Evolutionary conservation across 2,888 invertebrate species (phyloP).

Genomic region (Phytoseiulus persimilis): DNA sequence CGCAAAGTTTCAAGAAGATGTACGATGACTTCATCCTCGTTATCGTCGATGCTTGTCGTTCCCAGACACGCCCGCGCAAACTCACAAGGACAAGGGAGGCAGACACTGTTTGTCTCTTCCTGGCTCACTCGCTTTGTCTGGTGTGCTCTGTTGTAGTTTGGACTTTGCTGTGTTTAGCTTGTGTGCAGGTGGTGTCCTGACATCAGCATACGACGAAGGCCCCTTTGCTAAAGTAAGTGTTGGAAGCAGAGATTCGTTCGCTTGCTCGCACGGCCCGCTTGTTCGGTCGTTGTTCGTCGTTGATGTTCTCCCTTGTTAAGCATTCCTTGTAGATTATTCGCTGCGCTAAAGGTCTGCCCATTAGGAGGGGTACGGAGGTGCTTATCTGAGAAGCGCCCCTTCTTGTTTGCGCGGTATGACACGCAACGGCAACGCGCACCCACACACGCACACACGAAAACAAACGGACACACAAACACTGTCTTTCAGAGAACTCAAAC

Average conservation of each 20-base stretch:
- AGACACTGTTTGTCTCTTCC: neutral
- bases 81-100: neutral
- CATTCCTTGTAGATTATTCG: slow-evolving; percentile 5
- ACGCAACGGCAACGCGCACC: neutral
- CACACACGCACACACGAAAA: neutral
- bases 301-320: slow-evolving; percentile 5
- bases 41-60: neutral
- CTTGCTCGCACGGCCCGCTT: neutral
- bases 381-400: neutral
- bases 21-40: neutral
- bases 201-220: neutral
- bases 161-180: neutral
- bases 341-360: slow-evolving; percentile 5
- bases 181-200: slow-evolving; percentile 5
- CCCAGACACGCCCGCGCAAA: neutral
- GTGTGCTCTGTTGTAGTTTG: neutral
- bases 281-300: slow-evolving; percentile 5
- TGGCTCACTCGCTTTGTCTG: neutral
- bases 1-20: neutral
- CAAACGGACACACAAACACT: neutral
- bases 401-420: neutral
- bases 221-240: neutral
- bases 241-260: neutral
- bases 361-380: neutral
- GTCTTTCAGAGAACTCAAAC: neutral